These are phyloP conservation scores for Falcaria lacertinaria DNA, from an alignment of 2,888 invertebrate species.

Conservation along the genomic window DNA sequence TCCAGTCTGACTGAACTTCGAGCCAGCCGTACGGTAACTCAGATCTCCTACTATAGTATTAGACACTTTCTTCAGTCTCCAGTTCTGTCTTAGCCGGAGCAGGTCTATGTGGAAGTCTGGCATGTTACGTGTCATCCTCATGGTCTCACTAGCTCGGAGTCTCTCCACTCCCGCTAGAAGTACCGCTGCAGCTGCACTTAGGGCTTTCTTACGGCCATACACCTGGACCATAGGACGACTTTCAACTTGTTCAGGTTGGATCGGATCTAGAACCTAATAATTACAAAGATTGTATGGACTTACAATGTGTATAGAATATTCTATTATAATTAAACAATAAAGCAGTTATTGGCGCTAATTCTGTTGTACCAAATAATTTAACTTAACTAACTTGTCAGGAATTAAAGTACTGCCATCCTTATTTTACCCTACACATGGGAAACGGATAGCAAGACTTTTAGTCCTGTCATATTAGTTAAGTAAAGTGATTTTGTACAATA, in stretches of 20 bases:
- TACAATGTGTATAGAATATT: background rate
- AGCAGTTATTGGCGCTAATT: too few relatives aligned
- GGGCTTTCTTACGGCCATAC: conserved; percentile 94
- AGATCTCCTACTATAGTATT: conserved; percentile 97
- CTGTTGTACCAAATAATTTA: too few relatives aligned
- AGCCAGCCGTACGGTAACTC: conserved; percentile 97
- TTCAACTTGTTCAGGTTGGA: conserved; percentile 90
- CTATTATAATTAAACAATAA: too few relatives aligned
- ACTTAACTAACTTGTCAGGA: too few relatives aligned
- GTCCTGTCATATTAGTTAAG: too few relatives aligned
- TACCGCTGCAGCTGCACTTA: conserved; percentile 92
- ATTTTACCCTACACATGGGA: too few relatives aligned
- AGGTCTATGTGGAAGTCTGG: conserved; percentile 97
- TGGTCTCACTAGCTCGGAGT: conserved; percentile 88
- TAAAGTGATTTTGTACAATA: too few relatives aligned
- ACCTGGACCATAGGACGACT: conserved; percentile 93
- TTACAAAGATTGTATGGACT: too few relatives aligned
- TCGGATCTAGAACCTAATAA: conserved; percentile 91
- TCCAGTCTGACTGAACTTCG: conserved; percentile 95
- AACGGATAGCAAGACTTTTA: too few relatives aligned
- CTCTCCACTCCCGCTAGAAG: conserved; percentile 92
- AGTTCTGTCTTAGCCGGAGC: conserved; percentile 92
- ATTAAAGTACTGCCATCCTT: too few relatives aligned
- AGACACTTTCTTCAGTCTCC: conserved; percentile 97
- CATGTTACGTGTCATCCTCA: conserved; percentile 85